Evolutionary conservation across 2,113 vertebrate species (phyloP).

Genomic region (Aptenodytes forsteri): DNA sequence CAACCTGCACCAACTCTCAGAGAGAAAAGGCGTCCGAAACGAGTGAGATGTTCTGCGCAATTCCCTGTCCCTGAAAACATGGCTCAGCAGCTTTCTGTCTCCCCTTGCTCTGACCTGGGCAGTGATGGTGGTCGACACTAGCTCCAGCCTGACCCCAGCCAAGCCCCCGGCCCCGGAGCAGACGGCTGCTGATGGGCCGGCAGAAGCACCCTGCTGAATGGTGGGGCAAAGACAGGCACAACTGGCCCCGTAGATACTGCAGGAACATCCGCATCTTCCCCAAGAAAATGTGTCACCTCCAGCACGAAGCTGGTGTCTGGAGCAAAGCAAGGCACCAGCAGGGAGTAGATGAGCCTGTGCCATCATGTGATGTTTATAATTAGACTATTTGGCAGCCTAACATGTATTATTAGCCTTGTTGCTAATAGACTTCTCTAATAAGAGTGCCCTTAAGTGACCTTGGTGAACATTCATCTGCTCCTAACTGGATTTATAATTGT

Average conservation of each 20-base stretch:
- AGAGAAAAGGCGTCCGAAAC: not conserved
- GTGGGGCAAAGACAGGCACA: not conserved
- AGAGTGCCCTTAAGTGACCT: constrained; percentile 5
- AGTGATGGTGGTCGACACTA: not conserved
- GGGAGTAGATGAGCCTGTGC: not conserved
- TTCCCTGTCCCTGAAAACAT: not conserved
- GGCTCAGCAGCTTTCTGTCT: not conserved
- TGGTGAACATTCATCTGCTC: not conserved
- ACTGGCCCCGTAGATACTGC: not conserved
- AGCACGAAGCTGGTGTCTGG: not conserved
- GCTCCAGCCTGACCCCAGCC: not conserved
- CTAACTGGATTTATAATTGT: not conserved
- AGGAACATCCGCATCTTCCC: not conserved
- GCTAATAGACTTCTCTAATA: constrained; percentile 28
- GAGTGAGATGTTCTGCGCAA: too few relatives aligned
- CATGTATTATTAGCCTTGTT: not conserved
- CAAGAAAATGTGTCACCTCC: not conserved
- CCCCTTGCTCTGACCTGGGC: not conserved
- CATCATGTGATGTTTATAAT: not conserved
- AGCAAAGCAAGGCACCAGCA: not conserved
- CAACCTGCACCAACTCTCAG: not conserved
- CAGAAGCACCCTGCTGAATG: not conserved
- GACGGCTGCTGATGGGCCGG: rapidly evolving
- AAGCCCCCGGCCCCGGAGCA: not conserved
- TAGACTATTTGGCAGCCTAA: not conserved